Base-by-base conservation (phyloP, 1,140 invertebrate genomes). In the Camponotus floridanus region DNA sequence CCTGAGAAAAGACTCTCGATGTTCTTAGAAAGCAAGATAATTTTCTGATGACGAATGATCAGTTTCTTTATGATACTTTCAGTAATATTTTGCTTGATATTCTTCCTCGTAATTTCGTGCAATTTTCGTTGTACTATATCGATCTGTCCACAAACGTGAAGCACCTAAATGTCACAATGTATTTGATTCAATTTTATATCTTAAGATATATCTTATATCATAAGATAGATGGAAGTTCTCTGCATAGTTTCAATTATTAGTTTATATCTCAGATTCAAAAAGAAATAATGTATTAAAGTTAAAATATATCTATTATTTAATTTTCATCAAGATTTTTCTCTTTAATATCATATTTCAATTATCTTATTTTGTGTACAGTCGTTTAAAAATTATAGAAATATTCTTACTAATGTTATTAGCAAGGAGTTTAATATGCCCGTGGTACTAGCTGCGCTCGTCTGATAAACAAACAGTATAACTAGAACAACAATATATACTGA, bases 341-440 rank as follows among this genome's bases (percentile, higher is more conserved):
- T 9, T 9, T 45, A 9, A 2, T 45, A 9, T 45, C 42, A 45
- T 45, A 48, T 48, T 3, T n/a, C n/a, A n/a, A n/a, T n/a, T n/a
- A n/a, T n/a, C n/a, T n/a, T n/a, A n/a, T n/a, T n/a, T n/a, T n/a
- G n/a, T n/a, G n/a, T n/a, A n/a, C n/a, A n/a, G n/a, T n/a, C n/a
- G n/a, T n/a, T n/a, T n/a, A n/a, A n/a, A 18, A 61, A 73, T 61
- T 9, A 26, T 7, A 21, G 21, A 13, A 61, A 70, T 0, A 18
- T n/a, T n/a, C 76, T 88, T 78, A 89, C 88, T 51, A 89, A 7
- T 0, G 64, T 68, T 11, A 89, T 36, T 7, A 89, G 15, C 3
- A 89, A 79, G 2, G 57, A 45, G 45, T 78, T 62, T 3, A 89
- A 4, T 9, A 67, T 51, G 11, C 21, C 55, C 8, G 73, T 21